Percentiles rank a stretch among this genome's conserved stretches.
Conservation (phyloP, 2,797 vertebrate genomes). For the Spheniscus humboldti region DNA sequence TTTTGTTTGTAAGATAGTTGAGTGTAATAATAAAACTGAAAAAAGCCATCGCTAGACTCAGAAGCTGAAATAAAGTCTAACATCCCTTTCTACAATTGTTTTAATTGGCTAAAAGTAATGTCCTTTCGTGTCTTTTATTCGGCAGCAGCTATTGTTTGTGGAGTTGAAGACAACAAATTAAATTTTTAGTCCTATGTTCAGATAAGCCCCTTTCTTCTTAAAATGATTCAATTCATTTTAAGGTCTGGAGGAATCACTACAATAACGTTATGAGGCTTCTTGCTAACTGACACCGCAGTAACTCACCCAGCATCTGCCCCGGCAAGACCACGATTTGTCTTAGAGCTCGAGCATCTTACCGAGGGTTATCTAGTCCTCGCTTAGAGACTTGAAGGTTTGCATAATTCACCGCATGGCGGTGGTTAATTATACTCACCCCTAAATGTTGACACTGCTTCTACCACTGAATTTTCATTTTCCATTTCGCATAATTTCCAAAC, state of each 20-base stretch:
- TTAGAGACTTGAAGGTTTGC: background rate
- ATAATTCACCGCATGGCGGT: rapidly evolving
- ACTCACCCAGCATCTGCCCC: background rate
- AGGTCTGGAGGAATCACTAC: background rate
- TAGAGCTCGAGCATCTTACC: rapidly evolving
- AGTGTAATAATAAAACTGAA: background rate
- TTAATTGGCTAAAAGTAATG: background rate
- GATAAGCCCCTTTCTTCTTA: background rate
- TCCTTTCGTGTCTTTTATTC: background rate
- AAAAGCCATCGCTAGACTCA: background rate
- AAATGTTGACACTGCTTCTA: rapidly evolving
- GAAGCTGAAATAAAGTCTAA: background rate
- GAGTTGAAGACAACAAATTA: background rate
- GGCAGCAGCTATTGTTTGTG: background rate
- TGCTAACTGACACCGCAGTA: too few species aligned
- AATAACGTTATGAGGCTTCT: rapidly evolving
- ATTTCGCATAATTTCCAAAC: rapidly evolving
- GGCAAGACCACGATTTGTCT: rapidly evolving
- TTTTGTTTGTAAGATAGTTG: background rate
- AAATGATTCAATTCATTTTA: background rate
- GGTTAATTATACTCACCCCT: background rate
- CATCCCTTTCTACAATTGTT: background rate
- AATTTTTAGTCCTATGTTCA: background rate
- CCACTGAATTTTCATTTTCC: background rate
- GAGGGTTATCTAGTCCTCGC: rapidly evolving